Base-by-base conservation (phyloP, 2,797 vertebrate genomes). In the Coccyzus lansbergi region DNA sequence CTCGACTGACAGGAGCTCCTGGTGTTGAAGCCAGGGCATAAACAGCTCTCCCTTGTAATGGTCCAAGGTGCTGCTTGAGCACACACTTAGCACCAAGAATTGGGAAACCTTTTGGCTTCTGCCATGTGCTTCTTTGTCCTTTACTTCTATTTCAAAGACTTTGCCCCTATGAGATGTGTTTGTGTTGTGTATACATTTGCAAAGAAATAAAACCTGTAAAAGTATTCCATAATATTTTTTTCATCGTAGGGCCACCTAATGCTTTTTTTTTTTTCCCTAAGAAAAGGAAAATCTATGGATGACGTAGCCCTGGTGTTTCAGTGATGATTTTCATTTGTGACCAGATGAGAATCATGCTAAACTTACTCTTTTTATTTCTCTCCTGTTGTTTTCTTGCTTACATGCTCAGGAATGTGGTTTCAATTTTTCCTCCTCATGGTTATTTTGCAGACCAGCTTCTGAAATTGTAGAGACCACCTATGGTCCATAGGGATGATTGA, bases 1-100 rank as follows among this genome's bases (percentile, higher is more conserved):
- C 1, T 11, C 18, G 12, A 17, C 16, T 65, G 38, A 21, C 65
- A 19, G n/a, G 42, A 49, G 12, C 14, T 91, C 16, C 17, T 86
- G 56, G 21, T 52, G 31, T 38, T 56, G 56, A 63, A 80, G 19
- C 3, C 16, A n/a, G 81, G 29, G 10, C 17, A 17, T 29, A 52
- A 49, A 28, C 10, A 48, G 6, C 2, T 24, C 7, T 82, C 17
- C 6, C 29, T 0, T 1, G 4, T 67, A 88, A 15, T 2, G 4
- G 4, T 15, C 26, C 0, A 1, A 65, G 33, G 4, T 49, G 33
- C 28, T 86, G 17, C 33, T 55, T 87, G 17, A 58, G 25, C 6
- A 21, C 4, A 22, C 2, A 2, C 12, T 75, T 44, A 22, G 14
- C 9, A 36, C 40, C 4, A 51, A 12, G 26, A 63, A 7, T 31